Evolutionary conservation across 2,888 invertebrate genomes (phyloP).

Genomic region (Xanthia togata): DNA sequence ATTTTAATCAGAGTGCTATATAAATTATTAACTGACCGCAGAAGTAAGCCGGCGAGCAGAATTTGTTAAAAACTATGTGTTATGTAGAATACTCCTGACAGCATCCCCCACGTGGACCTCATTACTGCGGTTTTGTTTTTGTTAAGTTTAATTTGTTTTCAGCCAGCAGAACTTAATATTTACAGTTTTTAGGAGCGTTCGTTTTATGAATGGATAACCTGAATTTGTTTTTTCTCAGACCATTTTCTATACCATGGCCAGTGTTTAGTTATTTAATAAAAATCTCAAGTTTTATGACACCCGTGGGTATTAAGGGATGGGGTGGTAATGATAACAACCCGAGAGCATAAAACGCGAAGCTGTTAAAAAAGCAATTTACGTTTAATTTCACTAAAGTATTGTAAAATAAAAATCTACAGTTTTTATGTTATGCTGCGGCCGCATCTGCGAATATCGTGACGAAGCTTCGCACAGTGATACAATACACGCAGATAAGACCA

Average conservation of each 20-base stretch:
- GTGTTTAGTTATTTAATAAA: constrained; percentile 39
- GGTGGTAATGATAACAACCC: constrained; percentile 41
- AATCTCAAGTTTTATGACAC: constrained; percentile 50
- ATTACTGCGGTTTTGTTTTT: constrained; percentile 50
- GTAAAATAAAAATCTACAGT: neutral
- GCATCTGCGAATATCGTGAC: too few relatives aligned
- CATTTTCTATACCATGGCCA: neutral
- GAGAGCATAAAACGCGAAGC: constrained; percentile 45
- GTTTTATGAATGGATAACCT: neutral
- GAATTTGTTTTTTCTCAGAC: neutral
- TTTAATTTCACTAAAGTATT: constrained; percentile 26
- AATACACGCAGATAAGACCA: too few relatives aligned
- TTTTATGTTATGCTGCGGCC: neutral
- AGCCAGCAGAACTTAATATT: neutral
- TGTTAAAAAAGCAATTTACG: constrained; percentile 43
- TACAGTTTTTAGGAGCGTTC: neutral
- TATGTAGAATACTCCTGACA: constrained; percentile 34
- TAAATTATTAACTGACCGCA: constrained; percentile 54
- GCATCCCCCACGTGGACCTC: constrained; percentile 33
- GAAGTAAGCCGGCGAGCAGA: constrained; percentile 34
- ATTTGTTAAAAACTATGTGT: constrained; percentile 52
- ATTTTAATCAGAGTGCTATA: constrained; percentile 46
- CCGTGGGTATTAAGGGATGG: constrained; percentile 34
- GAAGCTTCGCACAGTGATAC: too few relatives aligned
- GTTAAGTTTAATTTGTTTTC: constrained; percentile 32